Evolutionary conservation across 2,797 vertebrate genomes (phyloP).

Genomic region (Gallinago solitaria): DNA sequence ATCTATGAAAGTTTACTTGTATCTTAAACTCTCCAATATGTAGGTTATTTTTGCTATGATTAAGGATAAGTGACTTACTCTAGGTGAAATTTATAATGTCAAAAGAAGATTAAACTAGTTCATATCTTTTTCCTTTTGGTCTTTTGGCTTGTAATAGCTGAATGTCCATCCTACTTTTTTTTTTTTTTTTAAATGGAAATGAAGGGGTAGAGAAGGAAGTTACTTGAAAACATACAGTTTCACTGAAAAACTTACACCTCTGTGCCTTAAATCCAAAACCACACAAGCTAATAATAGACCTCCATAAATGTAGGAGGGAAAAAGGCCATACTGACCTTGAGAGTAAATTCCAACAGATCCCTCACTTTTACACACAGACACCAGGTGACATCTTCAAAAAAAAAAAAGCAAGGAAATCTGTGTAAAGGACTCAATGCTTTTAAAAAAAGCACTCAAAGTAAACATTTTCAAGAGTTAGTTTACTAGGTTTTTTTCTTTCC

Average conservation of each 20-base stretch:
- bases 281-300: neutral
- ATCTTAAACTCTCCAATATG: neutral
- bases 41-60: neutral
- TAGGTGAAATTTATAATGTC: neutral
- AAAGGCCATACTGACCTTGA: neutral
- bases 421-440: neutral
- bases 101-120: neutral
- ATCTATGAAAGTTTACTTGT: neutral
- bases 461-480: slow-evolving; percentile 56
- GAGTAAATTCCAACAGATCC: neutral
- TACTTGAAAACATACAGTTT: neutral
- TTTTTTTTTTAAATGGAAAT: neutral
- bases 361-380: neutral
- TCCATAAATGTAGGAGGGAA: neutral
- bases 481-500: slow-evolving; percentile 71
- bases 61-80: neutral
- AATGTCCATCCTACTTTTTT: neutral
- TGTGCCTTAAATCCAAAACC: neutral
- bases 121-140: neutral
- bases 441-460: neutral
- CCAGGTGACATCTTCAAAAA: neutral
- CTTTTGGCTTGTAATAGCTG: neutral
- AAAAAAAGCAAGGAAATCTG: neutral
- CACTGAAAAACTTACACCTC: neutral
- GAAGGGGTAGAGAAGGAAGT: neutral